Conservation (phyloP, 2,113 vertebrate genomes). For the Platanista minor region DNA sequence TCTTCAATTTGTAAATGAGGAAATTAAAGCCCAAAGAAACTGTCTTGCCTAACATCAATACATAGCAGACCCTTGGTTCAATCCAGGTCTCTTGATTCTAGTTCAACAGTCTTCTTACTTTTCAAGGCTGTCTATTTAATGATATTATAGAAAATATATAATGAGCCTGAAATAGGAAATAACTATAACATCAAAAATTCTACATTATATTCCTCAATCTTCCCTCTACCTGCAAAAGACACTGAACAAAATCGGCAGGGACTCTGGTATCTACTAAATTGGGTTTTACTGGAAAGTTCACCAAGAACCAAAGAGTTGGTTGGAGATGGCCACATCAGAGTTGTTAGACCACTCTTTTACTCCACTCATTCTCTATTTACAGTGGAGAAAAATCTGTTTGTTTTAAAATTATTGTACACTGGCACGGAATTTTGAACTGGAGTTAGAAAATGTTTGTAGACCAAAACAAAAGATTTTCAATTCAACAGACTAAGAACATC, state of each 20-base stretch:
- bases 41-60: background rate
- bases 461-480: background rate
- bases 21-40: slow-evolving; percentile 27
- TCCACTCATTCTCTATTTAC: background rate
- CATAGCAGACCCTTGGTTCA: background rate
- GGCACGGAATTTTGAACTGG: background rate
- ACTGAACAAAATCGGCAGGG: slow-evolving; percentile 5
- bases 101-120: background rate
- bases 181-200: slow-evolving; percentile 1
- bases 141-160: background rate
- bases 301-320: slow-evolving; percentile 13
- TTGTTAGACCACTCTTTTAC: background rate
- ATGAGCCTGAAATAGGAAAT: background rate
- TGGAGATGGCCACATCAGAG: background rate
- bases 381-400: background rate
- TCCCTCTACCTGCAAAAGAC: background rate
- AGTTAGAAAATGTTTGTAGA: slow-evolving; percentile 31
- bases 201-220: background rate
- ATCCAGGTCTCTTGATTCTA: background rate
- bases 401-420: slow-evolving; percentile 35
- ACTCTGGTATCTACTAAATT: background rate
- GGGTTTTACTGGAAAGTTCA: background rate
- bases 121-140: background rate
- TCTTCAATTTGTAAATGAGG: background rate
- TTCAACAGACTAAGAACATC: background rate